phyloP scores from a whole-genome alignment of 2,888 invertebrate genomes.

The Unio delphinus region DNA sequence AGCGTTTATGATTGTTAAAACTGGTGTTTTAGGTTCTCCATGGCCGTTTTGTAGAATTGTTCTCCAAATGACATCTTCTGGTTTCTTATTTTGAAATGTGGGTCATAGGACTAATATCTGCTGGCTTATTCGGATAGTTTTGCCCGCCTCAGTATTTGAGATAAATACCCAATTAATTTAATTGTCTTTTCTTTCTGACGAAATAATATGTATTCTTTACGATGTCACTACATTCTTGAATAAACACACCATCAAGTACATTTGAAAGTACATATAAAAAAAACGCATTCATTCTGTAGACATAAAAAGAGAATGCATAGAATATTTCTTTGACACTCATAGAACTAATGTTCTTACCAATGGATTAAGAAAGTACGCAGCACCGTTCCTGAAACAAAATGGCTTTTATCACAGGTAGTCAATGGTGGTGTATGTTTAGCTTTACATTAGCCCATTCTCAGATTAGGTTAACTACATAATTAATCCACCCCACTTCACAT shows the following conservation, averaged over 20 bases:
- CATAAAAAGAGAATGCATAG: constrained; percentile 45
- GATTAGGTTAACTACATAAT: constrained; percentile 32
- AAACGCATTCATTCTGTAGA: constrained; percentile 33
- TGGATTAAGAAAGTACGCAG: constrained; percentile 31
- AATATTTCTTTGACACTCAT: constrained; percentile 44
- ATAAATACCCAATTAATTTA: constrained; percentile 60
- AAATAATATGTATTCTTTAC: constrained; percentile 10
- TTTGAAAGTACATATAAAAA: constrained; percentile 43
- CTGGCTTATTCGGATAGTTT: constrained; percentile 33
- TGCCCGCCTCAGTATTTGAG: constrained; percentile 26
- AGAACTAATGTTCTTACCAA: constrained; percentile 36
- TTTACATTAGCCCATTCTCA: constrained; percentile 53
- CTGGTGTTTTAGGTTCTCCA: constrained; percentile 25
- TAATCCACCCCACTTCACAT: constrained; percentile 10
- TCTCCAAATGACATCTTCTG: constrained; percentile 19
- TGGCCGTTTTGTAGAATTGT: not conserved
- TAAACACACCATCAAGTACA: constrained; percentile 40
- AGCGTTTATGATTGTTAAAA: not conserved
- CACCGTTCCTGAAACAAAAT: constrained; percentile 37
- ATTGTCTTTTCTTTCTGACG: constrained; percentile 24
- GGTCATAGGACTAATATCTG: constrained; percentile 28
- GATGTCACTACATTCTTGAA: constrained; percentile 31
- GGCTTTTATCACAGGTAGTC: constrained; percentile 38
- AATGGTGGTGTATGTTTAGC: constrained; percentile 36
- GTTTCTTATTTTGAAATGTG: constrained; percentile 22